Conservation (phyloP, 2,888 invertebrate genomes). For the Timema cristinae region DNA sequence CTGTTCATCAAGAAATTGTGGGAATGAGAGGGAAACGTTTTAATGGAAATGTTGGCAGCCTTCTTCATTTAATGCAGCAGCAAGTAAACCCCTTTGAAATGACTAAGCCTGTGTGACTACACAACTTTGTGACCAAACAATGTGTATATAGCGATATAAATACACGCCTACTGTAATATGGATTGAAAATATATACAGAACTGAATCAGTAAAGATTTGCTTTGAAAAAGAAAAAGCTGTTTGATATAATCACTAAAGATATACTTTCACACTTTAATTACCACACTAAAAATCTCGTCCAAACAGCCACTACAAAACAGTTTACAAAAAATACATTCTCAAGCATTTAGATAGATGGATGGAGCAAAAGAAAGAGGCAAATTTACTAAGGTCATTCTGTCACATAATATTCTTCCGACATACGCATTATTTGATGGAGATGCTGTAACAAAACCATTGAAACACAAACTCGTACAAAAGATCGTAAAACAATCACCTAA, state of each 20-base stretch:
- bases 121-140: slow-evolving; percentile 5
- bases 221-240: not conserved
- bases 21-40: not conserved
- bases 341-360: too few species aligned
- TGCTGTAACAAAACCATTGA: too few species aligned
- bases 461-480: too few species aligned
- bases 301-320: not conserved
- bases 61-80: not conserved
- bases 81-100: not conserved
- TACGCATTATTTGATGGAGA: too few species aligned
- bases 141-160: not conserved
- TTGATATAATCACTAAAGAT: not conserved
- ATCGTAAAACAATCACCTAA: too few species aligned
- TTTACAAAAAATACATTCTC: too few species aligned
- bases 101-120: not conserved
- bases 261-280: not conserved
- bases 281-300: not conserved
- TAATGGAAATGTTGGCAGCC: not conserved
- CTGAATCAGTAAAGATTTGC: not conserved
- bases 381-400: too few species aligned
- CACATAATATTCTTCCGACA: too few species aligned
- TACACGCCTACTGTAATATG: not conserved
- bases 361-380: too few species aligned
- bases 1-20: too few species aligned
- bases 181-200: not conserved